Conservation (phyloP, 2,113 vertebrate species). For the Formicarius rufipectus region DNA sequence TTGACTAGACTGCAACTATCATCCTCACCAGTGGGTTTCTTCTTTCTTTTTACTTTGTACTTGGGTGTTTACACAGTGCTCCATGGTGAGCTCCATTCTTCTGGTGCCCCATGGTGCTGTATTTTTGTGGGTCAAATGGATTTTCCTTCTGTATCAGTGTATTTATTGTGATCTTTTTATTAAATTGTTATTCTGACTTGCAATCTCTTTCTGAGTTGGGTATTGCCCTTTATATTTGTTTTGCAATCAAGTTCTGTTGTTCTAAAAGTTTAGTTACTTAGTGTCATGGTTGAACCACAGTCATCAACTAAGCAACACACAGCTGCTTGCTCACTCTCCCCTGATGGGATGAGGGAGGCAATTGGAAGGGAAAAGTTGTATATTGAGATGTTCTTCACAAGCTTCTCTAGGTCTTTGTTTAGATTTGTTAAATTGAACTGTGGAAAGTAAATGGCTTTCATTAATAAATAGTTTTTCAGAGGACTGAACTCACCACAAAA, state of each 20-base stretch:
- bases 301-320: neutral
- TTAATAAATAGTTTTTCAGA: neutral
- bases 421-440: neutral
- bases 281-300: fast-evolving
- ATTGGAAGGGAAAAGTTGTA: neutral
- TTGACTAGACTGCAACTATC: too few species aligned
- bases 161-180: too few species aligned
- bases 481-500: neutral
- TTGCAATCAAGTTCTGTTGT: neutral
- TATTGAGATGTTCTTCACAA: neutral
- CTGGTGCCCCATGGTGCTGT: too few species aligned
- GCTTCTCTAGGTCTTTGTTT: neutral
- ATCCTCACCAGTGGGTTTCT: too few species aligned
- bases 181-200: too few species aligned
- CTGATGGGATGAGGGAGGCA: neutral
- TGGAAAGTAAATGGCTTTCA: neutral
- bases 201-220: too few species aligned
- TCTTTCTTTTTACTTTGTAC: too few species aligned
- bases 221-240: neutral
- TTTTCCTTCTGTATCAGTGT: too few species aligned
- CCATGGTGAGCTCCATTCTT: too few species aligned
- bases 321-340: neutral
- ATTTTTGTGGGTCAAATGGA: too few species aligned
- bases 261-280: neutral
- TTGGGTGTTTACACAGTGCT: too few species aligned